A percentile compares a stretch with the other conserved stretches of the same genome.
Conservation (phyloP, 2,888 invertebrate genomes). For the Lamellibrachia columna region DNA sequence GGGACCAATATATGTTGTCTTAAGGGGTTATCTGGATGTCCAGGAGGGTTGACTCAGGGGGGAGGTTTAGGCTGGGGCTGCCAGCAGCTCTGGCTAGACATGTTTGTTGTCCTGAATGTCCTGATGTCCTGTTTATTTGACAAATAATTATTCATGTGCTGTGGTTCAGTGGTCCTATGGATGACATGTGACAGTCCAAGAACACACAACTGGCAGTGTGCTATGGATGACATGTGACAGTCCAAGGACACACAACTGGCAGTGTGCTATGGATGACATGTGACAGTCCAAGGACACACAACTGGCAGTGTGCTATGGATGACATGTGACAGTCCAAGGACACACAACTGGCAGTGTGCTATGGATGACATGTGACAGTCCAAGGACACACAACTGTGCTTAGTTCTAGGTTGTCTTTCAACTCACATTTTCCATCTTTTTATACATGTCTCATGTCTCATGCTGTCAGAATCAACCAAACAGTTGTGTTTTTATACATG, state of each 20-base stretch:
- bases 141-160: background rate
- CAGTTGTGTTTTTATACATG: too few relatives aligned
- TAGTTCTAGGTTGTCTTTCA: too few relatives aligned
- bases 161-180: background rate
- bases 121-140: background rate
- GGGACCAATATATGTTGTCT: constrained; percentile 10
- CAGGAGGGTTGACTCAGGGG: background rate
- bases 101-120: background rate
- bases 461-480: too few relatives aligned
- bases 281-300: too few relatives aligned
- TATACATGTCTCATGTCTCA: too few relatives aligned
- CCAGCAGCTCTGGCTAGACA: background rate
- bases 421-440: too few relatives aligned
- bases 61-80: background rate
- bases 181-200: too few relatives aligned
- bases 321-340: too few relatives aligned
- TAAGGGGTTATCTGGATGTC: background rate
- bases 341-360: background rate
- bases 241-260: too few relatives aligned
- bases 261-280: background rate
- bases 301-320: background rate
- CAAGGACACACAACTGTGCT: too few relatives aligned
- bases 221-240: background rate
- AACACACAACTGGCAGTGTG: too few relatives aligned
- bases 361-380: background rate